phyloP scores from a whole-genome alignment of 2,797 vertebrate genomes.

The Melanotaenia parkinsoni region DNA sequence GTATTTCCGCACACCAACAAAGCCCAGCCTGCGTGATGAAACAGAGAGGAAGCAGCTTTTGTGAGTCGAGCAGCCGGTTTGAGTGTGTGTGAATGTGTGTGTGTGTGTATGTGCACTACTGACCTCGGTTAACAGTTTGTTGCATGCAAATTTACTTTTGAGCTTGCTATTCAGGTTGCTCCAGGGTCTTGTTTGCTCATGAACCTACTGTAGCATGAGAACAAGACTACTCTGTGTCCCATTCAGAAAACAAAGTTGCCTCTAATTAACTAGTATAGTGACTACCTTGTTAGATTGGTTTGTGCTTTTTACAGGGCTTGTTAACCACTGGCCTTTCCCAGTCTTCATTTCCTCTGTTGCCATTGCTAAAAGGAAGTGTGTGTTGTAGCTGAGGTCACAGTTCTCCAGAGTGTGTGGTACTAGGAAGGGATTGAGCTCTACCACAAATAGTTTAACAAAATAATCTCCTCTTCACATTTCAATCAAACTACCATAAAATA shows the following conservation, averaged over 20 bases:
- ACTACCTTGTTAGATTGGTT: slow-evolving; percentile 62
- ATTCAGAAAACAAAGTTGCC: slow-evolving; percentile 62
- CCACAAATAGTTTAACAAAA: slow-evolving; percentile 28
- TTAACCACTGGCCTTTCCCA: slow-evolving; percentile 68
- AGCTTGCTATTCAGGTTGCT: slow-evolving; percentile 76
- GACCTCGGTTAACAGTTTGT: slow-evolving; percentile 74
- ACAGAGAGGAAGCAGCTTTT: slow-evolving; percentile 83
- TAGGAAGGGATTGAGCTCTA: slow-evolving; percentile 43
- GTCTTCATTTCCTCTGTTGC: slow-evolving; percentile 65
- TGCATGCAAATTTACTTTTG: slow-evolving; percentile 75
- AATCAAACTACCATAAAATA: slow-evolving; percentile 32
- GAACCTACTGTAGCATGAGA: slow-evolving; percentile 59
- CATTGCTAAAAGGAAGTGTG: slow-evolving; percentile 69
- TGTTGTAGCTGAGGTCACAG: slow-evolving; percentile 56
- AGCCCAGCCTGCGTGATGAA: slow-evolving; percentile 81
- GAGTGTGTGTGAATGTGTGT: slow-evolving; percentile 11
- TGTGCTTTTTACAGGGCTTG: slow-evolving; percentile 65
- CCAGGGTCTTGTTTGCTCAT: slow-evolving; percentile 70
- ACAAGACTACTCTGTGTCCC: slow-evolving; percentile 56
- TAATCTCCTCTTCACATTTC: slow-evolving; percentile 8
- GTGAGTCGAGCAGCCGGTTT: slow-evolving; percentile 70
- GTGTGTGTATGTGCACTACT: slow-evolving; percentile 36
- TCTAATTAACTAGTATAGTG: slow-evolving; percentile 74
- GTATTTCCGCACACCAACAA: slow-evolving; percentile 87
- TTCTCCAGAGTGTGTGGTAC: slow-evolving; percentile 58